Evolutionary conservation across 2,888 invertebrate genomes (phyloP).

Genomic region (Pycnomerus fuliginosus): DNA sequence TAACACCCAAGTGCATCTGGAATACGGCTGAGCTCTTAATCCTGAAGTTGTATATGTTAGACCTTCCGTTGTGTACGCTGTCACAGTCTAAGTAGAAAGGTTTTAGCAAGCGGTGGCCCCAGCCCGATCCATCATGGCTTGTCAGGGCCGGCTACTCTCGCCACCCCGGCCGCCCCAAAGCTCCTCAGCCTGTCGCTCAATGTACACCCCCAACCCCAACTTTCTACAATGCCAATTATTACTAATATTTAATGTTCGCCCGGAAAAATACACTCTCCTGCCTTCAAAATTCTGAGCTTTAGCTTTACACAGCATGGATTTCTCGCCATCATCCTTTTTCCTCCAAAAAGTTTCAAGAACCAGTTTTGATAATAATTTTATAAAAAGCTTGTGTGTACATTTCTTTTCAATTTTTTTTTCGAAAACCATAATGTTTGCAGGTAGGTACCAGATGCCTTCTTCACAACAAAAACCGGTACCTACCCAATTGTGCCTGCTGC

Average conservation of each 20-base stretch:
- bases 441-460: too few species aligned
- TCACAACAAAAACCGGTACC: too few species aligned
- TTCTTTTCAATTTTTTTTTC: too few species aligned
- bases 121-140: constrained; percentile 56
- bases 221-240: constrained; percentile 43
- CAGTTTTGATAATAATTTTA: too few species aligned
- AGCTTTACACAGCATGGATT: too few species aligned
- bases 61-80: constrained; percentile 30
- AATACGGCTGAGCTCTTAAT: constrained; percentile 28
- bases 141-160: constrained; percentile 56
- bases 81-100: constrained; percentile 50
- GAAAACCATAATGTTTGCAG: too few species aligned
- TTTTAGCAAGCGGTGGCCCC: constrained; percentile 51
- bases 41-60: constrained; percentile 27
- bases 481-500: too few species aligned
- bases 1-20: constrained; percentile 23
- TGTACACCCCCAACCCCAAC: constrained; percentile 41
- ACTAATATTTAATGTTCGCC: constrained; percentile 38
- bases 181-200: constrained; percentile 45
- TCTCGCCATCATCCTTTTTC: too few species aligned
- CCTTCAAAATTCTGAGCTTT: neutral
- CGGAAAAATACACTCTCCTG: constrained; percentile 5
- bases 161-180: constrained; percentile 47
- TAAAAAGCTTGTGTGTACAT: too few species aligned
- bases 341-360: too few species aligned